These are phyloP conservation scores for Ectobius pallidus DNA, from an alignment of 2,888 invertebrate species.

Conservation along the genomic window DNA sequence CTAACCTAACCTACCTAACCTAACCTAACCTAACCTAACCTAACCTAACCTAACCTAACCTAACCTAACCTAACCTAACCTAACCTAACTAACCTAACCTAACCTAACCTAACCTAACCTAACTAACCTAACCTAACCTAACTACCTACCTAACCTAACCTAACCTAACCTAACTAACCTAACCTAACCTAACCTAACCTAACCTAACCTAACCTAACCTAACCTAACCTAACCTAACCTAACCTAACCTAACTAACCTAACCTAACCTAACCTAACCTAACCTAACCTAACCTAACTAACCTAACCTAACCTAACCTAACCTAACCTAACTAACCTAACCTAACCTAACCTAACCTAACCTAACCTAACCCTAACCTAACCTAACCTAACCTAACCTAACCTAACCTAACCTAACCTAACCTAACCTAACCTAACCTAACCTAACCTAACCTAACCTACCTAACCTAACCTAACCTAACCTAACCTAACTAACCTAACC, in stretches of 20 bases:
- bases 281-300: constrained; percentile 33
- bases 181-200: not conserved
- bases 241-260: constrained; percentile 32
- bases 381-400: no score
- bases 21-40: no score
- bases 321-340: constrained; percentile 42
- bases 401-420: constrained; percentile 45
- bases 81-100: not conserved
- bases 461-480: no score
- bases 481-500: constrained; percentile 43
- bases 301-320: constrained; percentile 43
- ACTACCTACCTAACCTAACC: constrained; percentile 5
- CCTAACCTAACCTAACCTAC: constrained; percentile 10
- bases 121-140: constrained; percentile 3
- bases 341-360: constrained; percentile 28
- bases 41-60: not conserved
- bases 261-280: constrained; percentile 26
- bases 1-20: no score
- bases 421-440: constrained; percentile 29
- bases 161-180: not conserved
- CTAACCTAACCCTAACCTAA: not conserved
- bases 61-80: no score
- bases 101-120: not conserved
- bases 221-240: constrained; percentile 14
- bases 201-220: constrained; percentile 31